Evolutionary conservation across 2,113 vertebrate species (phyloP).

Genomic region (Stigmatopora argus): DNA sequence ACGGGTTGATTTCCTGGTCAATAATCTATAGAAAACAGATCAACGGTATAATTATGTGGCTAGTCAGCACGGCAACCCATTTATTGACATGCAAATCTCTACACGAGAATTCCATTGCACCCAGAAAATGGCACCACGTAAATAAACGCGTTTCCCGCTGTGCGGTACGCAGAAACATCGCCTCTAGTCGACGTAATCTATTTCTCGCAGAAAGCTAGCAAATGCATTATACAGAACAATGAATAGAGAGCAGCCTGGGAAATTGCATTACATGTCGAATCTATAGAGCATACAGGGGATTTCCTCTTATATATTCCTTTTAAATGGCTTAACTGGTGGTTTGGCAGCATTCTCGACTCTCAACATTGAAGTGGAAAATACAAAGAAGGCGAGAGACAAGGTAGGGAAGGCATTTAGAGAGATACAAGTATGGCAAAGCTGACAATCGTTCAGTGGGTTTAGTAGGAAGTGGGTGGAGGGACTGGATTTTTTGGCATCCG

Average conservation of each 20-base stretch:
- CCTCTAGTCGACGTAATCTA: conserved; percentile 24
- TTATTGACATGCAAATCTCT: too few relatives aligned
- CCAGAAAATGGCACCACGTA: not conserved
- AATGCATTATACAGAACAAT: conserved; percentile 34
- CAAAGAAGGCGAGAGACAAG: not conserved
- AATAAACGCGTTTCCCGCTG: conserved; percentile 15
- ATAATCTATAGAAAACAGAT: conserved; percentile 65
- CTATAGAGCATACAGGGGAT: not conserved
- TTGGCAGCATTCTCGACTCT: not conserved
- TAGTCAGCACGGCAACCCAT: not conserved
- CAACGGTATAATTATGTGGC: not conserved
- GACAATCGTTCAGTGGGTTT: not conserved
- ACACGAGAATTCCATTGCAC: not conserved
- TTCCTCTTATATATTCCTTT: conserved; percentile 9
- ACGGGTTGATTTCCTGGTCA: conserved; percentile 79
- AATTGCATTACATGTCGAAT: conserved; percentile 9
- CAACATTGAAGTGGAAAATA: not conserved
- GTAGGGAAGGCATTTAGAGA: not conserved
- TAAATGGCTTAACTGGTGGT: conserved; percentile 5
- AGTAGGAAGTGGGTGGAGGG: not conserved
- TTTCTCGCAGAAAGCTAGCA: conserved; percentile 14
- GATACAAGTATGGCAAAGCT: not conserved
- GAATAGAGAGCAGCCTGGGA: conserved; percentile 38
- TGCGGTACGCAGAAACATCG: not conserved
- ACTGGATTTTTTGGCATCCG: not conserved